These are phyloP conservation scores for Danionella cerebrum DNA, from an alignment of 2,113 vertebrate genomes.

Conservation along the genomic window DNA sequence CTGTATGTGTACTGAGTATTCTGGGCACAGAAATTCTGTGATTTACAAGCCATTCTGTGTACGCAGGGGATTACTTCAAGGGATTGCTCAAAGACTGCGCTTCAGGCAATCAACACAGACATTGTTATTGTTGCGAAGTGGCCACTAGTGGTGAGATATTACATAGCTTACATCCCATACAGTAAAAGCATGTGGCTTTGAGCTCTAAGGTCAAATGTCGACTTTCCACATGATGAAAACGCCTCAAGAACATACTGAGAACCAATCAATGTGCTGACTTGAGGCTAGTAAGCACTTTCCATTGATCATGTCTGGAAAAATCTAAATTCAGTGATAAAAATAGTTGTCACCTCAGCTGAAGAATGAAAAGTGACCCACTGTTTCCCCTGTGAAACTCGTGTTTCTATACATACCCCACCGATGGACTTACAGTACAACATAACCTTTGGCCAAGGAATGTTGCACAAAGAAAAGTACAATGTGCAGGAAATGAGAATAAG, in stretches of 20 bases:
- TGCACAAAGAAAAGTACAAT: conserved; percentile 39
- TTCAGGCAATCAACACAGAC: too few species aligned
- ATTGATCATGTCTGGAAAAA: neutral
- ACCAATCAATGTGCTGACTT: neutral
- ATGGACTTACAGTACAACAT: neutral
- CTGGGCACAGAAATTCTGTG: too few species aligned
- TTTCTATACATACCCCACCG: neutral
- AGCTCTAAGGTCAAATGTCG: conserved; percentile 23
- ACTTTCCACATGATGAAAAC: neutral
- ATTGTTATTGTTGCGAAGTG: too few species aligned
- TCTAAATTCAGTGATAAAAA: neutral
- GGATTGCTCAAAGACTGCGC: too few species aligned
- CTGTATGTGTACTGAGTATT: too few species aligned
- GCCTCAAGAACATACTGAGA: neutral
- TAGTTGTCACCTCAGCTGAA: neutral
- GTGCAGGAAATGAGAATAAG: conserved; percentile 45
- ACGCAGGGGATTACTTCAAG: too few species aligned
- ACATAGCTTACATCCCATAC: too few species aligned
- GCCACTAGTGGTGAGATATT: too few species aligned
- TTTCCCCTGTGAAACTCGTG: too few species aligned
- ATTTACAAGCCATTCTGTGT: too few species aligned
- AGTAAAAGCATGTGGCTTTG: too few species aligned
- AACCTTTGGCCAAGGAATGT: conserved; percentile 52
- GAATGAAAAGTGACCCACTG: neutral
- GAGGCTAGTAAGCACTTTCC: neutral